Percentiles rank a stretch among this genome's conserved stretches.
These are phyloP conservation scores for Illadopsis cleaveri DNA, from an alignment of 2,113 vertebrate genomes.

Conservation along the genomic window DNA sequence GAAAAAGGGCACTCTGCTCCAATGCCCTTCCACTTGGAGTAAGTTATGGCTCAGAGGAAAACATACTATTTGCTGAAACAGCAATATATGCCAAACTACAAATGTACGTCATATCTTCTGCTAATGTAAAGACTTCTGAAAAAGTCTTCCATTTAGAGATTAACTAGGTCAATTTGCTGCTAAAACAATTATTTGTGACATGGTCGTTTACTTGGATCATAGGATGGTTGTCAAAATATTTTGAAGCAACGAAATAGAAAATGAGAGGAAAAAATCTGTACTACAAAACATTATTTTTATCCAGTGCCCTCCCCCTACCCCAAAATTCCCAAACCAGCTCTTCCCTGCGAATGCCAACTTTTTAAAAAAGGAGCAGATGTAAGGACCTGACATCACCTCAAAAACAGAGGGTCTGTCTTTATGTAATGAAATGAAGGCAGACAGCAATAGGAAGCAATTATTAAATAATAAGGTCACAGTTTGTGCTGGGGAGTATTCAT, in stretches of 20 bases:
- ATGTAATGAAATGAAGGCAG: conserved; percentile 29
- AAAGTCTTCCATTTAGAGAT: not conserved
- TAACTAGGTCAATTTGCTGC: not conserved
- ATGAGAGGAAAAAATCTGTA: not conserved
- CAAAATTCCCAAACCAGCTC: not conserved
- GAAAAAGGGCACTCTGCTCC: not conserved
- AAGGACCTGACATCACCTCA: not conserved
- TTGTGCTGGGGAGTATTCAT: not conserved
- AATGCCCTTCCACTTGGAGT: not conserved
- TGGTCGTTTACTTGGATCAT: not conserved
- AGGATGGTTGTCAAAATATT: not conserved
- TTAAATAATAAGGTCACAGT: conserved; percentile 2
- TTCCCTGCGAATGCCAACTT: not conserved
- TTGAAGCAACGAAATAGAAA: not conserved
- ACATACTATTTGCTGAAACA: not conserved
- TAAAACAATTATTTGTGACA: not conserved
- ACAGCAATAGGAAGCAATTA: conserved; percentile 39
- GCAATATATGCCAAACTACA: not conserved
- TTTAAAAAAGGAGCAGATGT: not conserved
- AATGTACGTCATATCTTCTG: not conserved
- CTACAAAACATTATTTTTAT: not conserved
- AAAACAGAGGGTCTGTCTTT: not conserved
- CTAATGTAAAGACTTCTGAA: not conserved
- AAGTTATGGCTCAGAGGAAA: not conserved
- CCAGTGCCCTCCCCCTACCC: fast-evolving